Conservation (phyloP, 1,140 invertebrate genomes). For the Mactra quadrangularis region DNA sequence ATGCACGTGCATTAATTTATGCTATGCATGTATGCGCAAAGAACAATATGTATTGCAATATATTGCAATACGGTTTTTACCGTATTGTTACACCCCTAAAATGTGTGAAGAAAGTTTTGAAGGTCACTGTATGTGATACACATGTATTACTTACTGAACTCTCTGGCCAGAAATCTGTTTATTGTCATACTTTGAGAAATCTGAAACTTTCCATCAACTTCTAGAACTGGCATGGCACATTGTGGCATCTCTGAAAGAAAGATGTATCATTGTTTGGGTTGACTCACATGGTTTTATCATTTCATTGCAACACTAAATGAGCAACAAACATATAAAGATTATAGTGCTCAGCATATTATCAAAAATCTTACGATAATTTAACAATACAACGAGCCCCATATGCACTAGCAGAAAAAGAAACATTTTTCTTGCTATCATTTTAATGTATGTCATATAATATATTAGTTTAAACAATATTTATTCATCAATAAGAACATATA, state of each 20-base stretch:
- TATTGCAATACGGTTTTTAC: no score
- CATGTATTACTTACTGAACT: constrained; percentile 19
- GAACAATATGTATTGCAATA: no score
- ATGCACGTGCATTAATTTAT: no score
- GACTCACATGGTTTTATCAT: no score
- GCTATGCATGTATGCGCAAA: no score
- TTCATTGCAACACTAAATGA: no score
- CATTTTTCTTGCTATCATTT: not conserved
- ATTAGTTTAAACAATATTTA: no score
- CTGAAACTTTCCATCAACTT: constrained; percentile 12
- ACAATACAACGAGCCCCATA: not conserved
- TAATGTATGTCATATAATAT: no score
- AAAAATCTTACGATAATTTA: not conserved
- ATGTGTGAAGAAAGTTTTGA: not conserved
- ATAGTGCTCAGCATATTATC: not conserved
- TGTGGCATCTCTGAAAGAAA: constrained; percentile 11
- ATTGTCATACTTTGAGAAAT: constrained; percentile 16
- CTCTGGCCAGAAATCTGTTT: constrained; percentile 11
- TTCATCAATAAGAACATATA: no score
- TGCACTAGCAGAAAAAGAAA: not conserved
- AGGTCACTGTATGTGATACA: not conserved
- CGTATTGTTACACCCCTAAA: no score
- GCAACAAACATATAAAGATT: not conserved
- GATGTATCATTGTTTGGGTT: not conserved
- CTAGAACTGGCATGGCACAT: not conserved